Conservation (phyloP, 2,113 vertebrate genomes). For the Antechinus stuartii region DNA sequence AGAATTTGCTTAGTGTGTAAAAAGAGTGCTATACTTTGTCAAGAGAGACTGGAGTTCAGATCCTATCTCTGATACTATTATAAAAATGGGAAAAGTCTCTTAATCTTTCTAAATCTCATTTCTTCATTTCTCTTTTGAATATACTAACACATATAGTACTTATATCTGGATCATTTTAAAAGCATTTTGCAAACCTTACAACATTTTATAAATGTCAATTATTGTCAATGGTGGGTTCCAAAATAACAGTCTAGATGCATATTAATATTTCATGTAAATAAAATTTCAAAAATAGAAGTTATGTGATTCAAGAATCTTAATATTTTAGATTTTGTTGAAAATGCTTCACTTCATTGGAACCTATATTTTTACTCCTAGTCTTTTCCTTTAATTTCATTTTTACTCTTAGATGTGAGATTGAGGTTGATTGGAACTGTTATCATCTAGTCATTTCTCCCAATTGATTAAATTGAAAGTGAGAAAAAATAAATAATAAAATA, state of each 20-base stretch:
- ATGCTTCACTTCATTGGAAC: not conserved
- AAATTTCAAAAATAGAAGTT: conserved; percentile 20
- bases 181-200: not conserved
- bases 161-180: not conserved
- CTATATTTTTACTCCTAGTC: not conserved
- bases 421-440: not conserved
- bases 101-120: not conserved
- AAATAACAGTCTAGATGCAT: conserved; percentile 32
- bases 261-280: conserved; percentile 26
- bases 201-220: not conserved
- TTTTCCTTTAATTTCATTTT: not conserved
- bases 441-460: not conserved
- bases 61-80: not conserved
- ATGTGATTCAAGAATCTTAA: conserved; percentile 31
- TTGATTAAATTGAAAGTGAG: not conserved
- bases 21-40: not conserved
- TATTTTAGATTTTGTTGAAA: conserved; percentile 43
- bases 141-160: not conserved
- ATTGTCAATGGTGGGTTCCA: conserved; percentile 10
- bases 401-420: not conserved
- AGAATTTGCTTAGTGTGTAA: not conserved
- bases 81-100: not conserved
- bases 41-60: not conserved
- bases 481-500: not conserved
- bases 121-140: not conserved